Evolutionary conservation across 2,888 invertebrate species (phyloP).

Genomic region (Galerucella pusilla): DNA sequence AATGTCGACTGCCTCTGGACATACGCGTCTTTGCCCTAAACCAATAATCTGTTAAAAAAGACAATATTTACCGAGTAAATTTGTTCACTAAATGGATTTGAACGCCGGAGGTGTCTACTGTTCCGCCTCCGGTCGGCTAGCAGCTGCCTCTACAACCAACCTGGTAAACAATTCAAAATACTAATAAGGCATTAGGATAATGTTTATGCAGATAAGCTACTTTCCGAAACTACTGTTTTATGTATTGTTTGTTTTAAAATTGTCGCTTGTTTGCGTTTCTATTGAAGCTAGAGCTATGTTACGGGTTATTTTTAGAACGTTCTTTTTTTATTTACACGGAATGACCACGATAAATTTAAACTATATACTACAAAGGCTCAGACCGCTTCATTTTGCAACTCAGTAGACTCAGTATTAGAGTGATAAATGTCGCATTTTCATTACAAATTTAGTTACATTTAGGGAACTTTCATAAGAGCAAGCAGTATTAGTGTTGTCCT

Average conservation of each 20-base stretch:
- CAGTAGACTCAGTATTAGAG: no score
- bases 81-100: conserved; percentile 63
- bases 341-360: not conserved
- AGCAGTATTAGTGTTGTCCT: no score
- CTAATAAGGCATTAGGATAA: conserved; percentile 42
- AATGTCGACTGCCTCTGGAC: conserved; percentile 25
- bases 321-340: not conserved
- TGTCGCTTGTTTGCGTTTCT: conserved; percentile 1
- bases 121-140: conserved; percentile 45
- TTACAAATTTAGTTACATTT: no score
- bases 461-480: no score
- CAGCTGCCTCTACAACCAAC: conserved; percentile 40
- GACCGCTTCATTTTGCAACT: no score
- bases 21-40: conserved; percentile 51
- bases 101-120: conserved; percentile 57
- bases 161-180: conserved; percentile 40
- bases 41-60: conserved; percentile 59
- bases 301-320: not conserved
- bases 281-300: not conserved
- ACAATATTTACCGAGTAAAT: conserved; percentile 57
- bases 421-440: no score
- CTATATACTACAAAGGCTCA: not conserved
- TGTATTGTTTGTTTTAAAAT: conserved; percentile 17
- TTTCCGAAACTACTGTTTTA: conserved; percentile 20
- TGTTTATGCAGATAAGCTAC: conserved; percentile 36